Evolutionary conservation across 2,888 invertebrate genomes (phyloP).

Genomic region (Elmis aenea): DNA sequence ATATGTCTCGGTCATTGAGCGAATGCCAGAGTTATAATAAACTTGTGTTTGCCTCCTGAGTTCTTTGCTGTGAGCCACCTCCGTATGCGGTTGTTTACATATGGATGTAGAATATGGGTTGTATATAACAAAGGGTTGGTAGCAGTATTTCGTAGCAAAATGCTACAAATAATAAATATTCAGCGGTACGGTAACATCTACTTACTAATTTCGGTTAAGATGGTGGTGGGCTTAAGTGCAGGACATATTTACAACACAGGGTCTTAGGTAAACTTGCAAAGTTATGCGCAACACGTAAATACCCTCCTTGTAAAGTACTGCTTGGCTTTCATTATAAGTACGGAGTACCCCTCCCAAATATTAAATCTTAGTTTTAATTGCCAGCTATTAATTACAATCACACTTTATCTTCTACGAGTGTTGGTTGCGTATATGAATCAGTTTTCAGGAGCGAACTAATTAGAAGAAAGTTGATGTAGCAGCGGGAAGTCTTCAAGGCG

Average conservation of each 20-base stretch:
- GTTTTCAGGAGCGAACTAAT: slow-evolving; percentile 42
- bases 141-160: background rate
- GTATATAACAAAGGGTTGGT: no score
- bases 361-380: slow-evolving; percentile 47
- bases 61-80: no score
- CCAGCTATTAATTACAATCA: slow-evolving; percentile 43
- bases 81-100: no score
- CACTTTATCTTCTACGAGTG: slow-evolving; percentile 37
- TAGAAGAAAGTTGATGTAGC: slow-evolving; percentile 38
- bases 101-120: no score
- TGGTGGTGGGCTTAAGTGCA: slow-evolving; percentile 43
- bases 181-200: slow-evolving; percentile 11
- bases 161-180: background rate
- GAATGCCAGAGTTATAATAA: no score
- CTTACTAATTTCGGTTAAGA: slow-evolving; percentile 38
- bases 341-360: slow-evolving; percentile 37
- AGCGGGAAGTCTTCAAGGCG: slow-evolving; percentile 29
- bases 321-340: slow-evolving; percentile 44
- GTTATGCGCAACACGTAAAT: slow-evolving; percentile 50
- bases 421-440: slow-evolving; percentile 36
- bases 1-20: no score
- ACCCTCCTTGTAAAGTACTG: slow-evolving; percentile 41
- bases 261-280: slow-evolving; percentile 48
- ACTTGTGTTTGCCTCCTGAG: no score
- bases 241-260: slow-evolving; percentile 45